phyloP scores from a whole-genome alignment of 2,888 invertebrate species.

The Acronicta aceris region DNA sequence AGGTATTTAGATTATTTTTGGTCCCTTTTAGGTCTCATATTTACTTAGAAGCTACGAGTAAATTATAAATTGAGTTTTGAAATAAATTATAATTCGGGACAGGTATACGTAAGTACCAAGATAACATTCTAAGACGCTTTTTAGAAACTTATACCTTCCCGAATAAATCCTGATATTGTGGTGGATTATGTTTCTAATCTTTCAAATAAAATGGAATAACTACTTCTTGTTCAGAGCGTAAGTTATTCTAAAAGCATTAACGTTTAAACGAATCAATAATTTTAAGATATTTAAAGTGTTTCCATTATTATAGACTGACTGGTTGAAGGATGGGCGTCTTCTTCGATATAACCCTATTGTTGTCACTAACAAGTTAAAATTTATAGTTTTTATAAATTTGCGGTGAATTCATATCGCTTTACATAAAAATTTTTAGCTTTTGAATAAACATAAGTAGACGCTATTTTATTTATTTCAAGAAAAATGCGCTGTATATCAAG shows the following conservation, averaged over 20 bases:
- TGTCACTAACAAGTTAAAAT: too few relatives aligned
- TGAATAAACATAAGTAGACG: too few relatives aligned
- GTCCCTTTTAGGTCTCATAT: slow-evolving; percentile 7
- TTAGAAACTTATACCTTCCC: slow-evolving; percentile 2
- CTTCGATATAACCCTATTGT: too few relatives aligned
- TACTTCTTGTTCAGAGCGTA: slow-evolving; percentile 1
- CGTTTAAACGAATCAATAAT: slow-evolving; percentile 5
- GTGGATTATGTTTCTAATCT: slow-evolving; percentile 5
- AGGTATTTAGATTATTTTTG: slow-evolving; percentile 3
- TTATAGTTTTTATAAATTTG: too few relatives aligned
- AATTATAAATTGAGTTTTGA: slow-evolving; percentile 8
- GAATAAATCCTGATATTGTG: slow-evolving; percentile 12
- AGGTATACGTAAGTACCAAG: background rate
- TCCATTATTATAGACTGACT: too few relatives aligned
- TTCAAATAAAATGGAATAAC: slow-evolving; percentile 1
- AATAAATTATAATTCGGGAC: slow-evolving; percentile 11
- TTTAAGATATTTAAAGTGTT: background rate
- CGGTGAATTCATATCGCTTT: too few relatives aligned
- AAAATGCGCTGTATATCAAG: too few relatives aligned
- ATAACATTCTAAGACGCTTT: slow-evolving; percentile 25
- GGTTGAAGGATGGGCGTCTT: too few relatives aligned
- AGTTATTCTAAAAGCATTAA: slow-evolving; percentile 16
- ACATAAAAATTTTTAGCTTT: too few relatives aligned
- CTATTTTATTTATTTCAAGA: too few relatives aligned
- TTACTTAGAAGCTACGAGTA: background rate